These are phyloP conservation scores for Zosterops pallidus DNA, from an alignment of 2,113 vertebrate genomes.

Conservation along the genomic window DNA sequence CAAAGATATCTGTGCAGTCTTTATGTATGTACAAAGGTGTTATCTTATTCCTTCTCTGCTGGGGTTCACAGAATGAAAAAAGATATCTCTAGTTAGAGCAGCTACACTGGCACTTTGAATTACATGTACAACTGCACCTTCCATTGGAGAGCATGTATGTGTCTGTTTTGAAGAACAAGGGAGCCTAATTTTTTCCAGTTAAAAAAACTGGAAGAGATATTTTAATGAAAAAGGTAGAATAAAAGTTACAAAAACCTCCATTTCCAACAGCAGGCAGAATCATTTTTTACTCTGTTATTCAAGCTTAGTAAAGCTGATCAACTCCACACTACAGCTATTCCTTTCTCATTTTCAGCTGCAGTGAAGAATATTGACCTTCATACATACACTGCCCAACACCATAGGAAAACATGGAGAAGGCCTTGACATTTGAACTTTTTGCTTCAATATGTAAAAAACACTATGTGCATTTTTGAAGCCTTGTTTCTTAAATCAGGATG, in stretches of 20 bases:
- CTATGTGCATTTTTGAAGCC: not conserved
- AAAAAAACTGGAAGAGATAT: not conserved
- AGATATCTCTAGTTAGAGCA: not conserved
- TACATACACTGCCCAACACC: not conserved
- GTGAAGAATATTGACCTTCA: not conserved
- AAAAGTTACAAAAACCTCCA: not conserved
- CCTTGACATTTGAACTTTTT: not conserved
- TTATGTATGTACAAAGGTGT: not conserved
- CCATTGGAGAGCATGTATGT: not conserved
- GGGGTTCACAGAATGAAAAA: not conserved
- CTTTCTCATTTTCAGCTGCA: not conserved
- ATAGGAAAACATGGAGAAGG: not conserved
- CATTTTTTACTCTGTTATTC: constrained; percentile 30
- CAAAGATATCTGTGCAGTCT: not conserved
- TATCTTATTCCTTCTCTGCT: not conserved
- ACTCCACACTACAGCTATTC: not conserved
- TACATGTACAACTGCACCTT: not conserved
- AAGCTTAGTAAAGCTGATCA: not conserved
- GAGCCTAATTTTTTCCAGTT: not conserved
- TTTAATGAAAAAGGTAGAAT: not conserved
- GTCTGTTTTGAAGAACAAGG: not conserved
- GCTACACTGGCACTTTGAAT: not conserved
- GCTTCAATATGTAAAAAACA: not conserved
- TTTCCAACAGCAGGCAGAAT: constrained; percentile 26
- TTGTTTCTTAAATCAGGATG: not conserved